Base-by-base conservation (phyloP, 2,797 vertebrate genomes). In the Picus viridis region DNA sequence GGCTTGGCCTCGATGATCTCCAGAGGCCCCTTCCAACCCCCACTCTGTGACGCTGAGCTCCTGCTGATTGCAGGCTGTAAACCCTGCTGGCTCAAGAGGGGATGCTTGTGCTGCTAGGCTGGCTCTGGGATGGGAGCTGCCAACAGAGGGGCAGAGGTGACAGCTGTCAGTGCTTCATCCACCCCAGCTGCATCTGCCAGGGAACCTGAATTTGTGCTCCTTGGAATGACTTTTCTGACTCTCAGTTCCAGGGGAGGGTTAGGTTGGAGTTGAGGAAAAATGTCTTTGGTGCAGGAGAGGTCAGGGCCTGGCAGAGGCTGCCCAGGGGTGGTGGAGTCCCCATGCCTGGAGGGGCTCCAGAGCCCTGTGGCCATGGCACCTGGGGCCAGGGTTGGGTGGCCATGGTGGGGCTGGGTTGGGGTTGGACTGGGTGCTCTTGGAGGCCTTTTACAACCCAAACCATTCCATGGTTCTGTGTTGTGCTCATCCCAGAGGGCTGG, bases 181-280 rank as follows among this genome's bases (percentile, higher is more conserved):
- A 47, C 82, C 80, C 88, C 54, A 30, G 39, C 64, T 79, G 73
- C 73, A 88, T 83, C 74, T 84, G 88, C 85, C 53, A 58, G 71
- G 2, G 8, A 88, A 83, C 36, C 61, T 79, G 88, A 86, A 95
- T 95, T 94, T 80, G 49, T 8, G 19, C 71, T 89, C 41, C 92
- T 94, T 86, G 64, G 89, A 91, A 63, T 72, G 91, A 74, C 87
- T 92, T 88, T 80, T 69, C 77, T 91, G 77, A 41, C 74, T 91
- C 76, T 53, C 30, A 90, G 69, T 71, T 26, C 86, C 51, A 24
- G 49, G 22, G 49, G 22, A 24, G 49, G 49, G 23, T 13, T 22
- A 51, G 49, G 11, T 12, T 51, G 49, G 12, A 51, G 49, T 23
- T 23, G 23, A 51, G 12, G 22, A 51, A 24, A 51, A 51, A 51